Percentiles rank a stretch among this genome's conserved stretches.
These are phyloP conservation scores for Ctenicera cuprea DNA, from an alignment of 2,888 invertebrate species.

Conservation along the genomic window DNA sequence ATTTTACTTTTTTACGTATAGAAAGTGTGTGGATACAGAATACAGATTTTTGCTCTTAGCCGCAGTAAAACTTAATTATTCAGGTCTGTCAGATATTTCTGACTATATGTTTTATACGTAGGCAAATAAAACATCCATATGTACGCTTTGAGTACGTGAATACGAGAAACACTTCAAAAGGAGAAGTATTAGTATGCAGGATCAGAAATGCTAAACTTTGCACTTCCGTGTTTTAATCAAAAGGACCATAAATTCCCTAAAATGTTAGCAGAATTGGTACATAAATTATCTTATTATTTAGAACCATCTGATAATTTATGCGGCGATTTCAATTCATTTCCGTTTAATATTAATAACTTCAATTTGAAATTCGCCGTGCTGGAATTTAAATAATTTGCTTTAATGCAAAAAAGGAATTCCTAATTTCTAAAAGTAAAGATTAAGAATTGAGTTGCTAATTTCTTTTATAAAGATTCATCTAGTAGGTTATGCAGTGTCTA, in stretches of 20 bases:
- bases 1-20: too few relatives aligned
- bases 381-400: background rate
- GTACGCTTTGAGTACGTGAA: slow-evolving; percentile 7
- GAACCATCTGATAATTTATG: too few relatives aligned
- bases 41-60: too few relatives aligned
- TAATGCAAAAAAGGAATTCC: background rate
- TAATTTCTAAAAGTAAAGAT: too few relatives aligned
- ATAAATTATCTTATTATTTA: slow-evolving; percentile 1
- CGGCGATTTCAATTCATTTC: background rate
- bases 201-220: slow-evolving; percentile 3
- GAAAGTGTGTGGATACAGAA: too few relatives aligned
- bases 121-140: slow-evolving; percentile 19
- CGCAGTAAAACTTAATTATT: background rate
- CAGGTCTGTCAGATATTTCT: background rate
- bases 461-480: background rate
- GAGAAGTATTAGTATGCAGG: slow-evolving; percentile 18
- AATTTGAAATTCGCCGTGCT: background rate
- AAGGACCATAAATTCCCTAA: slow-evolving; percentile 7
- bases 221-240: slow-evolving; percentile 19
- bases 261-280: background rate
- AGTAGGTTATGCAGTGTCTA: background rate
- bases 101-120: too few relatives aligned
- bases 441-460: too few relatives aligned
- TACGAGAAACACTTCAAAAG: slow-evolving; percentile 11
- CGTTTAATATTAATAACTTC: background rate